Evolutionary conservation across 2,113 vertebrate species (phyloP).

Genomic region (Patagioenas fasciata): DNA sequence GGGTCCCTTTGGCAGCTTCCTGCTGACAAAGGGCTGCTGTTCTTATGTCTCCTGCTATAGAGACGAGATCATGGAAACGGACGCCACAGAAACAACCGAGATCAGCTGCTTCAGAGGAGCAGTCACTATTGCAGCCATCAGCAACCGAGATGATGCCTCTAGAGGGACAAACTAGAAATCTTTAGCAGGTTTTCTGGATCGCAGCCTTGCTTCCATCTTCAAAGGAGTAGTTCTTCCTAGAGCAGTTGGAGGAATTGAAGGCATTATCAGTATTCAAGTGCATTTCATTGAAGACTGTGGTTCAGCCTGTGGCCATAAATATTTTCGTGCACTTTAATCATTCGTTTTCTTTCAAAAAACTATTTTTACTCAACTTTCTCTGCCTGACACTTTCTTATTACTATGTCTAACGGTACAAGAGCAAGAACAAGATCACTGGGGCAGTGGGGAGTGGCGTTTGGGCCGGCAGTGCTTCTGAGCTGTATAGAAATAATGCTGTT

Average conservation of each 20-base stretch:
- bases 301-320: constrained; percentile 28
- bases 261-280: neutral
- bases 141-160: constrained; percentile 39
- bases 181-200: neutral
- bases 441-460: neutral
- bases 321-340: constrained; percentile 20
- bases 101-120: constrained; percentile 36
- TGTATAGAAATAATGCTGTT: neutral
- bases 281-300: neutral
- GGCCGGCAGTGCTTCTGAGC: neutral
- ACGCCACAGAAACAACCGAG: neutral
- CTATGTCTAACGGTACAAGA: neutral
- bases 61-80: neutral
- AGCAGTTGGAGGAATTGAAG: neutral
- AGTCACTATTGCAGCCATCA: constrained; percentile 22
- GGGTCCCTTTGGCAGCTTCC: constrained; percentile 50
- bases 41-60: constrained; percentile 45
- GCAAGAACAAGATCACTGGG: neutral
- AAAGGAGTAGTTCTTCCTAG: neutral
- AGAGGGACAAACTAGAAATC: neutral
- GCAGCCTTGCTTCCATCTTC: neutral
- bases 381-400: neutral
- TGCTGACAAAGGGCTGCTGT: constrained; percentile 44
- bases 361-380: constrained; percentile 15
- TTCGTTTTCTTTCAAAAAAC: constrained; percentile 22